Evolutionary conservation across 2,113 vertebrate genomes (phyloP).

Genomic region (Nycticryphes semicollaris): DNA sequence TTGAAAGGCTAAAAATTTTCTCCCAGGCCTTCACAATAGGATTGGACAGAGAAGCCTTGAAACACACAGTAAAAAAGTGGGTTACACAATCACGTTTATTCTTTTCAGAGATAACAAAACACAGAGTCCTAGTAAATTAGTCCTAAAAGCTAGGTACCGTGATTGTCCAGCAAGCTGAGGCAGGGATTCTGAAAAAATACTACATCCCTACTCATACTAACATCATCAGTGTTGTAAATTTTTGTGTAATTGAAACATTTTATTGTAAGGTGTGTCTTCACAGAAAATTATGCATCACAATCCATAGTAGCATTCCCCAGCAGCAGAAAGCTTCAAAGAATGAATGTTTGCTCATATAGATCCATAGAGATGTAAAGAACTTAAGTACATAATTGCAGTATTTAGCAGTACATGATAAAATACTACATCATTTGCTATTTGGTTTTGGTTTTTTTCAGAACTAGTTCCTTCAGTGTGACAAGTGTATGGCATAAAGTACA

Average conservation of each 20-base stretch:
- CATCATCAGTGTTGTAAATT: not conserved
- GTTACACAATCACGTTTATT: not conserved
- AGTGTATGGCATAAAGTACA: not conserved
- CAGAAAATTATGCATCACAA: not conserved
- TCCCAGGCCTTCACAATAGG: not conserved
- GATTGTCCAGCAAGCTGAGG: not conserved
- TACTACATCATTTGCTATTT: not conserved
- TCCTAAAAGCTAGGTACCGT: not conserved
- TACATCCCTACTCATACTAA: not conserved
- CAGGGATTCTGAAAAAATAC: not conserved
- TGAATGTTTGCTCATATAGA: not conserved
- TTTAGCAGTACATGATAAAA: not conserved
- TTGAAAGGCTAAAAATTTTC: conserved; percentile 7
- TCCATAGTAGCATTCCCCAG: not conserved
- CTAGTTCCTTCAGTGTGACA: not conserved
- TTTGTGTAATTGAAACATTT: not conserved
- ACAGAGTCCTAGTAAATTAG: not conserved
- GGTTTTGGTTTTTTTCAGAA: not conserved
- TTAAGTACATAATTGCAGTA: not conserved
- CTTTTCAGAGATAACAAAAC: not conserved
- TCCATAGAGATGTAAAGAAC: not conserved
- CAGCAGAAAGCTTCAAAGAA: not conserved
- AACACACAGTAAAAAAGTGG: not conserved
- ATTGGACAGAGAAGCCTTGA: not conserved
- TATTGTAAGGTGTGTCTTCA: not conserved